Evolutionary conservation across 2,797 vertebrate species (phyloP).

Genomic region (Gambusia yucatana): DNA sequence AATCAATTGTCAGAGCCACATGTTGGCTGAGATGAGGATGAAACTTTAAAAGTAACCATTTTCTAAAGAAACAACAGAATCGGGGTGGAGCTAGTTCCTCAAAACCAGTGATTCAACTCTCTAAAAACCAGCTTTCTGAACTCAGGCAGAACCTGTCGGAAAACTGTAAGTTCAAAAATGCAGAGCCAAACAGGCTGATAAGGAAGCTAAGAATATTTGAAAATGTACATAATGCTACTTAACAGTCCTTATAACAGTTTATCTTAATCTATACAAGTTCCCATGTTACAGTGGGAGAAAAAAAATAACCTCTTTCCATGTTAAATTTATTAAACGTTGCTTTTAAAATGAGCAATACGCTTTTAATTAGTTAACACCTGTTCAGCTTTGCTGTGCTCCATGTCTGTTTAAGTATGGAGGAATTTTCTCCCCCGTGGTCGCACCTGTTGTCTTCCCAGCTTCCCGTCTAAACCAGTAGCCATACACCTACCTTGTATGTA

Average conservation of each 20-base stretch:
- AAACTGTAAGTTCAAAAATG: neutral
- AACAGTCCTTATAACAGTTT: neutral
- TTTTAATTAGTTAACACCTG: constrained; percentile 29
- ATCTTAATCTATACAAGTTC: neutral
- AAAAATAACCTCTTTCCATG: neutral
- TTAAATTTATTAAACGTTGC: neutral
- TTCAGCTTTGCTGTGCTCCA: neutral
- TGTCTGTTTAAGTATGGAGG: constrained; percentile 5
- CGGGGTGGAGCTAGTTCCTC: constrained; percentile 38
- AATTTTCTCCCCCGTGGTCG: constrained; percentile 3
- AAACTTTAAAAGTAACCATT: constrained; percentile 15
- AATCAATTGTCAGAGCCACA: neutral
- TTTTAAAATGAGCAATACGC: neutral
- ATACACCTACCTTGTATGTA: constrained; percentile 89
- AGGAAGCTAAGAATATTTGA: neutral
- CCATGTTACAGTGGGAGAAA: neutral
- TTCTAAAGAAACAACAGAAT: constrained; percentile 26
- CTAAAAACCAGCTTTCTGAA: neutral
- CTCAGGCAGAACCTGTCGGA: neutral
- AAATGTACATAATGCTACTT: neutral
- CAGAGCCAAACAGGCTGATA: neutral
- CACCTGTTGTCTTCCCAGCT: constrained; percentile 61
- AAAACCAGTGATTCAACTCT: constrained; percentile 34
- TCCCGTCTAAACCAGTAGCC: constrained; percentile 16
- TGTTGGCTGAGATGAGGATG: constrained; percentile 16